Conservation (phyloP, 92 coral and sea anemone species). For the Actinostola sp. region DNA sequence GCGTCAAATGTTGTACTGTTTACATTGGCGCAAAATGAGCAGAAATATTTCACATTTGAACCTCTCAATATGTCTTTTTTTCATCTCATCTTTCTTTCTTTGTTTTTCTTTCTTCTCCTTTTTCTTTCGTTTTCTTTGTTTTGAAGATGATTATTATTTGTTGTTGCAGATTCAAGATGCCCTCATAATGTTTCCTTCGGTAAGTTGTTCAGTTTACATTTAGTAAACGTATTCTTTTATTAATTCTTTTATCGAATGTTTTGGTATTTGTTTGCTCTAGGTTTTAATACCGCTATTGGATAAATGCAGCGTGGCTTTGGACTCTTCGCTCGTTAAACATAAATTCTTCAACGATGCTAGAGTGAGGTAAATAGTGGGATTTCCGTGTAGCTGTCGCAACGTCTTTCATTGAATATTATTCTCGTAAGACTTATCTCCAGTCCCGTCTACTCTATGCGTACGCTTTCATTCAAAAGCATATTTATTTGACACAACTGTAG, state of each 20-base stretch:
- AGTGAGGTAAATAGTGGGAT: slow-evolving; percentile 45
- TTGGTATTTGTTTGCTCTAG: slow-evolving; percentile 25
- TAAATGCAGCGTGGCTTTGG: slow-evolving; percentile 84
- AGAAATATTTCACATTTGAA: too few species aligned
- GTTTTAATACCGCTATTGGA: slow-evolving; percentile 82
- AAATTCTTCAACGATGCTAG: slow-evolving; percentile 65
- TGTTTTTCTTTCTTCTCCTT: too few species aligned
- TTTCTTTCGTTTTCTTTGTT: not conserved
- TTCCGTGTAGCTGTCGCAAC: too few species aligned
- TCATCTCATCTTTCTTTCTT: too few species aligned
- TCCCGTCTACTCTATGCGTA: too few species aligned
- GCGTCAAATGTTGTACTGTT: too few species aligned
- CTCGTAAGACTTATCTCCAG: too few species aligned
- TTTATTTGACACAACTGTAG: too few species aligned
- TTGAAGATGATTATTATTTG: not conserved
- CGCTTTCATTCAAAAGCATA: too few species aligned
- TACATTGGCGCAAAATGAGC: too few species aligned
- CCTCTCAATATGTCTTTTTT: too few species aligned
- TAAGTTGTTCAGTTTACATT: slow-evolving; percentile 46
- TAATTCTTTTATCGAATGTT: not conserved
- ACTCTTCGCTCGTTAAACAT: slow-evolving; percentile 67
- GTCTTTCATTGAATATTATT: too few species aligned
- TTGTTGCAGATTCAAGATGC: slow-evolving; percentile 84
- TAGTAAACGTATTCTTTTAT: not conserved
- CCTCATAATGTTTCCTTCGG: slow-evolving; percentile 94